Percentiles rank a stretch among this genome's conserved stretches.
These are phyloP conservation scores for Athalia cordata DNA, from an alignment of 2,888 invertebrate genomes.

Conservation along the genomic window DNA sequence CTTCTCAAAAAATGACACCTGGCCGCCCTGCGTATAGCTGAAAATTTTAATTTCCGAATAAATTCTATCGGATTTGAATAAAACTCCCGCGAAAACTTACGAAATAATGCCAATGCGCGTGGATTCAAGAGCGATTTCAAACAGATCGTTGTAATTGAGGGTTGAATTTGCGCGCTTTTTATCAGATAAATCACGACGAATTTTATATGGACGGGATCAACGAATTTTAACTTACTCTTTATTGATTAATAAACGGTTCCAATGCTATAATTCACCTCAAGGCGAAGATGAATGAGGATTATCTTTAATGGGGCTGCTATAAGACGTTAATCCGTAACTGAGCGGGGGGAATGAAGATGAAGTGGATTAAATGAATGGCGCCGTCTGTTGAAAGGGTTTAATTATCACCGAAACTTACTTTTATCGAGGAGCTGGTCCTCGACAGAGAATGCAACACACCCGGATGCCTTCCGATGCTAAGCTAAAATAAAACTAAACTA, in stretches of 20 bases:
- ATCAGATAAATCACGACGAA: too few species aligned
- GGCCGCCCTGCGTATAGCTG: constrained; percentile 9
- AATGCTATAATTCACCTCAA: too few species aligned
- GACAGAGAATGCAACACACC: constrained; percentile 67
- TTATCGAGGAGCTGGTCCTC: constrained; percentile 42
- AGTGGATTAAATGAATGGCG: neutral
- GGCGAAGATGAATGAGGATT: neutral
- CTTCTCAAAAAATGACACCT: constrained; percentile 24
- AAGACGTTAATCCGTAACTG: neutral
- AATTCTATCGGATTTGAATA: too few species aligned
- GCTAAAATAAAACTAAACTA: constrained; percentile 72
- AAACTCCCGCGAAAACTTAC: too few species aligned
- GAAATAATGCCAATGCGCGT: too few species aligned
- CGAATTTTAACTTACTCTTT: too few species aligned
- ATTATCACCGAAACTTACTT: constrained; percentile 23
- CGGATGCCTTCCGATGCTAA: constrained; percentile 71
- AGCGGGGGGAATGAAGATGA: too few species aligned
- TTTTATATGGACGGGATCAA: too few species aligned
- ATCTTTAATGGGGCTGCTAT: neutral
- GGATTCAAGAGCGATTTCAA: too few species aligned
- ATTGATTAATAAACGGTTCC: too few species aligned
- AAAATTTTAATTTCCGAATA: neutral
- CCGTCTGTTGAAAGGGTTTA: neutral
- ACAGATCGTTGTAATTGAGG: too few species aligned
- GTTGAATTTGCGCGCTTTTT: too few species aligned